phyloP scores from a whole-genome alignment of 2,888 invertebrate species.

The Clusia tigrina region DNA sequence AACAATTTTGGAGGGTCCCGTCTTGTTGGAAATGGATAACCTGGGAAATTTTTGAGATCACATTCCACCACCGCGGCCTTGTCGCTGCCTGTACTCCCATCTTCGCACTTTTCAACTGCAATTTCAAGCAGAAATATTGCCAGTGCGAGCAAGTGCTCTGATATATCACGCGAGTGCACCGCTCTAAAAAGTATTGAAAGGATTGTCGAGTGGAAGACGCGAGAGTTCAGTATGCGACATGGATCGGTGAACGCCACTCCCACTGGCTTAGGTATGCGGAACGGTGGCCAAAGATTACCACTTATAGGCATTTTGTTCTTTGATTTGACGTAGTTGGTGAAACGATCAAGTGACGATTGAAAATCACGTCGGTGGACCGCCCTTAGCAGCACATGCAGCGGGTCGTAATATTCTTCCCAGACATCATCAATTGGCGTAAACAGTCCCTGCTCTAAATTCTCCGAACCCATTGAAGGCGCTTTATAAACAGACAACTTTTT shows the following conservation, averaged over 20 bases:
- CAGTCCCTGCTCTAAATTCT: slow-evolving; percentile 89
- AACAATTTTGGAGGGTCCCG: slow-evolving; percentile 62
- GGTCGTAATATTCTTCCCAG: slow-evolving; percentile 95
- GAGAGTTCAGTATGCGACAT: slow-evolving; percentile 60
- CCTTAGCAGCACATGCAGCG: slow-evolving; percentile 87
- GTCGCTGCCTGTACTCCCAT: slow-evolving; percentile 41
- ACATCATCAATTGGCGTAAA: slow-evolving; percentile 84
- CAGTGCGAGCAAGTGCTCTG: slow-evolving; percentile 89
- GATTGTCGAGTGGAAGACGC: slow-evolving; percentile 66
- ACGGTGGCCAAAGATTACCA: slow-evolving; percentile 82
- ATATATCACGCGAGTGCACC: slow-evolving; percentile 75
- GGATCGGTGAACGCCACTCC: slow-evolving; percentile 75
- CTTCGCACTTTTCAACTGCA: slow-evolving; percentile 69
- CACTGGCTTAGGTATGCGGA: slow-evolving; percentile 74
- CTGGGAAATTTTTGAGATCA: slow-evolving; percentile 47
- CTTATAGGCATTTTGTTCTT: slow-evolving; percentile 69
- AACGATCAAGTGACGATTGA: slow-evolving; percentile 93
- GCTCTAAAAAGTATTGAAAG: slow-evolving; percentile 87
- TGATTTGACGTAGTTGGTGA: slow-evolving; percentile 77
- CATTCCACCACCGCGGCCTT: slow-evolving; percentile 55
- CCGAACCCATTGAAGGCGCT: slow-evolving; percentile 75
- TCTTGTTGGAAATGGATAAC: slow-evolving; percentile 49
- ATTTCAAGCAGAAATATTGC: slow-evolving; percentile 87
- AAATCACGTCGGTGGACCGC: slow-evolving; percentile 93
- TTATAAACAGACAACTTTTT: slow-evolving; percentile 86